Evolutionary conservation across 1,140 invertebrate species (phyloP).

Genomic region (Streblospio benedicti): DNA sequence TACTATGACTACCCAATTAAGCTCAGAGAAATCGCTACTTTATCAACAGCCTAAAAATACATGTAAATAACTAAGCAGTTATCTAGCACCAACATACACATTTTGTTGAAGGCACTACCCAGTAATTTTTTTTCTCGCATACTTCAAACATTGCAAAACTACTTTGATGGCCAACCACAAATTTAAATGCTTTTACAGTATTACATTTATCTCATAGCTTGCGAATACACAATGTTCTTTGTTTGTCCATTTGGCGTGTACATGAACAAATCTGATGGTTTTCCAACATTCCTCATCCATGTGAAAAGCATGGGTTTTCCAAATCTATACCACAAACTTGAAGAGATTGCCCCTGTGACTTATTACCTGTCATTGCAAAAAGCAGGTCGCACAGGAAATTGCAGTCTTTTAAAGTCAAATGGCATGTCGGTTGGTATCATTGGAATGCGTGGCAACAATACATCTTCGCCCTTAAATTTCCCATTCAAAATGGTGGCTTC

Average conservation of each 20-base stretch:
- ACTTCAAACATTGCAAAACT: no score
- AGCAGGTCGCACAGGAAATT: slow-evolving; percentile 49
- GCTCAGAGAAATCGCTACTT: no score
- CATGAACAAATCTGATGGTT: background rate
- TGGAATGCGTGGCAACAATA: slow-evolving; percentile 26
- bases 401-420: slow-evolving; percentile 47
- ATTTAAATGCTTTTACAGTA: no score
- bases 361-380: slow-evolving; percentile 55
- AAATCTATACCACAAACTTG: slow-evolving; percentile 27
- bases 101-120: no score
- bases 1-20: no score
- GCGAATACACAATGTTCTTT: background rate
- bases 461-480: slow-evolving; percentile 45
- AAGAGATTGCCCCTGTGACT: slow-evolving; percentile 51
- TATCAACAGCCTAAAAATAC: no score
- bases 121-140: no score
- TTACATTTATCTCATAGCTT: background rate
- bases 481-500: slow-evolving; percentile 44
- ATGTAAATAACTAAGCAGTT: no score
- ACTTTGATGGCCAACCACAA: no score
- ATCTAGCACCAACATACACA: no score
- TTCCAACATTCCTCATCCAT: slow-evolving; percentile 30
- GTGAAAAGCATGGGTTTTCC: slow-evolving; percentile 19
- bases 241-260: background rate
- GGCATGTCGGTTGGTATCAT: slow-evolving; percentile 24